phyloP scores from a whole-genome alignment of 2,888 invertebrate species.

The Caenorhabditis sulstoni region DNA sequence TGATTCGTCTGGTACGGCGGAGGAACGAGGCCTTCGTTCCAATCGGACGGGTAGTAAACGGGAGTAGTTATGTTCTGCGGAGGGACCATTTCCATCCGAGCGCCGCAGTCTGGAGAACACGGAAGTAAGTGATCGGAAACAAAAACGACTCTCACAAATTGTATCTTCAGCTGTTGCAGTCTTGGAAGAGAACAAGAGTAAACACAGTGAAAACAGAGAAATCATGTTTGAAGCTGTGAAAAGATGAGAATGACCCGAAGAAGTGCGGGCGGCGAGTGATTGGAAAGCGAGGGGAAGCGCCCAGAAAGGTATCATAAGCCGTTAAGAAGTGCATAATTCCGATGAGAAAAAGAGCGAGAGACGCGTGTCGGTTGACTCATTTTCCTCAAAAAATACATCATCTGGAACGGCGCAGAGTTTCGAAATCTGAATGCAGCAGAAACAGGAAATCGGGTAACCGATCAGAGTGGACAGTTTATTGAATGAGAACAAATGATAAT shows the following conservation, averaged over 20 bases:
- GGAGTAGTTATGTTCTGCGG: background rate
- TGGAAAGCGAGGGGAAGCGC: constrained; percentile 8
- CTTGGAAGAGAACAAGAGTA: background rate
- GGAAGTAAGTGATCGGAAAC: too few relatives aligned
- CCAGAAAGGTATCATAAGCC: constrained; percentile 26
- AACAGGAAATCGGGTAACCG: too few relatives aligned
- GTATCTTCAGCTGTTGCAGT: too few relatives aligned
- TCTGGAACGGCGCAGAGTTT: constrained; percentile 3
- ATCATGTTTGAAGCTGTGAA: background rate
- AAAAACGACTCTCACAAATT: too few relatives aligned
- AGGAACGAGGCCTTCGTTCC: constrained; percentile 3
- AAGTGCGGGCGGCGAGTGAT: too few relatives aligned
- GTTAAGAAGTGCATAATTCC: constrained; percentile 26
- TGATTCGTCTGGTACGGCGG: background rate
- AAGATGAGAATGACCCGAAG: constrained; percentile 7
- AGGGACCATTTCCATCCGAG: background rate
- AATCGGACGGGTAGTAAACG: constrained; percentile 10
- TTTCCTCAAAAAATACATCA: background rate
- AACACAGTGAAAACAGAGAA: background rate
- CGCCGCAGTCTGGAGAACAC: background rate
- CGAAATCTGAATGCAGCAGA: background rate
- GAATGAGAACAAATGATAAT: background rate
- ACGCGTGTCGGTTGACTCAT: background rate
- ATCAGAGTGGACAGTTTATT: too few relatives aligned
- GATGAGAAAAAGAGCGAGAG: constrained; percentile 1